phyloP scores from a whole-genome alignment of 2,888 invertebrate species.

The Nemurella pictetii region DNA sequence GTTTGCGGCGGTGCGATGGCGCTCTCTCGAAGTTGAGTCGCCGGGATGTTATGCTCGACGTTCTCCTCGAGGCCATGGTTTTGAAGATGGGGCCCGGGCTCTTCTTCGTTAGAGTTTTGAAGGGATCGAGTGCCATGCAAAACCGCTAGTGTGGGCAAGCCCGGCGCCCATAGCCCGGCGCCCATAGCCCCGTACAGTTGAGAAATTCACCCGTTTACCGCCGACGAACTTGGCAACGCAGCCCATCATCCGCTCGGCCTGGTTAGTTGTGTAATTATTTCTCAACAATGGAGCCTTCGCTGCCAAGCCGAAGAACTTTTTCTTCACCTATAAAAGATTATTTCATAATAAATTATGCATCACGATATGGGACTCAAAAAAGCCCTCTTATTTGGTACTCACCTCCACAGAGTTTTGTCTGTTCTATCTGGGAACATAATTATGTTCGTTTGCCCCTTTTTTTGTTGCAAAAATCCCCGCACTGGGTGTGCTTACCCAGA shows the following conservation, averaged over 20 bases:
- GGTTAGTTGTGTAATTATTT: constrained; percentile 5
- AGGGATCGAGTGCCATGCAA: constrained; percentile 17
- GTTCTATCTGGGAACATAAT: no score
- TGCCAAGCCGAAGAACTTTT: no score
- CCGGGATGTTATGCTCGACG: neutral
- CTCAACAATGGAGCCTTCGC: no score
- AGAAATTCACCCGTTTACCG: constrained; percentile 29
- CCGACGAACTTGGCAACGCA: constrained; percentile 29
- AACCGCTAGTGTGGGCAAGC: constrained; percentile 23
- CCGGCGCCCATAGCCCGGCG: constrained; percentile 21
- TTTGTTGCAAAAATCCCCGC: constrained; percentile 25
- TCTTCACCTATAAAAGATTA: no score
- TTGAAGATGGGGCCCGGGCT: constrained; percentile 2
- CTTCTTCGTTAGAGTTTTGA: neutral
- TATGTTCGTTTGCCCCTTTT: no score
- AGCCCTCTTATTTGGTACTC: no score
- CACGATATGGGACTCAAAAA: no score
- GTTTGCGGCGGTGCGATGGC: neutral
- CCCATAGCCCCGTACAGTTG: constrained; percentile 1
- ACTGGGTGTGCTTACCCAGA: constrained; percentile 31
- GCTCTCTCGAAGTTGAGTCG: neutral
- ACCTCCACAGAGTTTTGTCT: no score
- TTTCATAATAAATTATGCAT: no score
- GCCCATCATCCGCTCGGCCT: constrained; percentile 25
- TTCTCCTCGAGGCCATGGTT: neutral